Base-by-base conservation (phyloP, 2,113 vertebrate genomes). In the Percopsis transmontana region DNA sequence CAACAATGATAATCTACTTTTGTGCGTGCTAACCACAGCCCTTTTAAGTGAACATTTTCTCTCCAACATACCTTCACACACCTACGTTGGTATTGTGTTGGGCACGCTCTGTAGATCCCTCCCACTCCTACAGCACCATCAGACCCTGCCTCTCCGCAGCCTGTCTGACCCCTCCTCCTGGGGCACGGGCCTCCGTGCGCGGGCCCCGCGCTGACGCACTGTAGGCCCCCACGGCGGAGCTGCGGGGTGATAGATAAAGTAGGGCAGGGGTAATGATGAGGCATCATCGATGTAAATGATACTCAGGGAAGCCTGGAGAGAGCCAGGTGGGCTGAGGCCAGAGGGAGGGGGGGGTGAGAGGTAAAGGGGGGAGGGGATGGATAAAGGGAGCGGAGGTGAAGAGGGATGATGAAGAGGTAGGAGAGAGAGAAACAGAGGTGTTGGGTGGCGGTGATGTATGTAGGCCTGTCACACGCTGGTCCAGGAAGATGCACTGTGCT, bases 381-480 rank as follows among this genome's bases (percentile, higher is more conserved):
- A 85, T 80, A 79, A 73, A 76, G 84, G 85, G 89, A 86, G 74
- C 86, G 84, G 59, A 33, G 85, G 89, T 88, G 89, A 89, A 90
- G 88, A 88, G 76, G 81, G 88, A 93, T 90, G 91, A 91, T 91
- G 90, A 84, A 89, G 86, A 91, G 68, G 80, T 58, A 91, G 66
- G 75, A 65, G 54, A 66, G 82, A 88, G 85, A 79, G 85, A 87
- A 90, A 83, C 74, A 83, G 79, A 78, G 81, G 83, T 88, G 88
- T 80, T 88, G 85, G 85, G 87, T n/a, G 87, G 86, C 87, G 88
- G 90, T 93, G 93, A 93, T 92, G 88, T 91, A 92, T 92, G 91
- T 88, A 76, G 84, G 82, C 84, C 85, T 94, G 91, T 93, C 91
- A 90, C 72, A 89, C 88, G 87, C 74, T 87, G 90, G 87, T 88